Evolutionary conservation across 2,797 vertebrate genomes (phyloP).

Genomic region (Aselliscus stoliczkanus): DNA sequence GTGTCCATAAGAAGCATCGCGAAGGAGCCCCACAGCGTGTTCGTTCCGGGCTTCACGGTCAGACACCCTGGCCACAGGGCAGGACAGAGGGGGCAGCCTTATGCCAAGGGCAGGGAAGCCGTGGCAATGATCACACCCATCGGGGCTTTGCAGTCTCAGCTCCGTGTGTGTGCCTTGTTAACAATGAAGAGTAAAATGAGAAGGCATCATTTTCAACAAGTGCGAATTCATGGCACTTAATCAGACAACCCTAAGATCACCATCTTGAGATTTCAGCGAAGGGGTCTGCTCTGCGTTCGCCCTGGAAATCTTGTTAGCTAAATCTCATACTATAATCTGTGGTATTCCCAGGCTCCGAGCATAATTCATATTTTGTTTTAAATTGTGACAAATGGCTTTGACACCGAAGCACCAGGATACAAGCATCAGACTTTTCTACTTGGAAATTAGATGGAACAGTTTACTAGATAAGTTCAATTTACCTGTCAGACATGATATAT

Average conservation of each 20-base stretch:
- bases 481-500: conserved; percentile 64
- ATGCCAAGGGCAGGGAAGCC: fast-evolving
- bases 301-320: not conserved
- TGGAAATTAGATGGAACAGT: conserved; percentile 37
- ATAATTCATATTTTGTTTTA: conserved; percentile 28
- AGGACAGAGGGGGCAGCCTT: not conserved
- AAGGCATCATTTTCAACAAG: not conserved
- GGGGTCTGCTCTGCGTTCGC: not conserved
- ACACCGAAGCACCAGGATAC: conserved; percentile 51
- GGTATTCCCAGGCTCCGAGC: not conserved
- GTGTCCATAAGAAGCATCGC: too few species aligned
- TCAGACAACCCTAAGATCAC: not conserved
- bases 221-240: not conserved
- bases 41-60: not conserved
- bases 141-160: not conserved
- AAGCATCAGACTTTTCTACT: conserved; percentile 57
- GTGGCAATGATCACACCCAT: too few species aligned
- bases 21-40: not conserved
- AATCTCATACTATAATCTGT: not conserved
- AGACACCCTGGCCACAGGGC: not conserved
- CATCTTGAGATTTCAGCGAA: not conserved
- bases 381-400: conserved; percentile 47
- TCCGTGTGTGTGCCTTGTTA: fast-evolving
- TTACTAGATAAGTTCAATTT: conserved; percentile 73
- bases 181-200: not conserved